A percentile compares a stretch with the other conserved stretches of the same genome.
These are phyloP conservation scores for Julus scandinavius DNA, from an alignment of 2,888 invertebrate species.

Conservation along the genomic window DNA sequence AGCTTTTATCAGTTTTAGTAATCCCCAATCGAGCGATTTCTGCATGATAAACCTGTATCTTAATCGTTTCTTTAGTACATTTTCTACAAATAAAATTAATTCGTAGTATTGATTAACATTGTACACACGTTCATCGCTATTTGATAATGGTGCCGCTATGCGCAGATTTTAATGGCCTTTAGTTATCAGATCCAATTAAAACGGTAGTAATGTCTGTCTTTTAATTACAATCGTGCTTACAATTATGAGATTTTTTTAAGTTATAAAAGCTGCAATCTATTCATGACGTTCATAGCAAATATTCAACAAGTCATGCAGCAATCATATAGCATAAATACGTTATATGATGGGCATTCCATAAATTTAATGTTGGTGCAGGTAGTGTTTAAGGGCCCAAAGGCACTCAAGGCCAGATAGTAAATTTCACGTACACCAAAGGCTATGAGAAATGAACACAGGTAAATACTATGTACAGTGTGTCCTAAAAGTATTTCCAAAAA, in stretches of 20 bases:
- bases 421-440: too few relatives aligned
- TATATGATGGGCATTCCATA: background rate
- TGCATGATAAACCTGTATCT: background rate
- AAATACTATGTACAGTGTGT: too few relatives aligned
- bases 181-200: conserved; percentile 17
- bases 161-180: background rate
- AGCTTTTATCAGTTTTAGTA: background rate
- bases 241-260: background rate
- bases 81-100: background rate
- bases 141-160: background rate
- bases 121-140: background rate
- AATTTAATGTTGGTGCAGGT: background rate
- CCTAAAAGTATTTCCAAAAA: too few relatives aligned
- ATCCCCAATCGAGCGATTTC: background rate
- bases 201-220: background rate
- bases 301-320: background rate
- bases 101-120: background rate
- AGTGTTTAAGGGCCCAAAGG: too few relatives aligned
- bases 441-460: too few relatives aligned
- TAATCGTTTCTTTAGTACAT: background rate
- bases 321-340: background rate
- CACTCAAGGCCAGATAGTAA: too few relatives aligned
- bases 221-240: conserved; percentile 11
- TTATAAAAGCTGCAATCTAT: background rate
- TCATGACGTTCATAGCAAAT: background rate